Evolutionary conservation across 2,797 vertebrate genomes (phyloP), one percentile per base, ranked within the genome.

Genomic region (Eremophila alpestris): DNA sequence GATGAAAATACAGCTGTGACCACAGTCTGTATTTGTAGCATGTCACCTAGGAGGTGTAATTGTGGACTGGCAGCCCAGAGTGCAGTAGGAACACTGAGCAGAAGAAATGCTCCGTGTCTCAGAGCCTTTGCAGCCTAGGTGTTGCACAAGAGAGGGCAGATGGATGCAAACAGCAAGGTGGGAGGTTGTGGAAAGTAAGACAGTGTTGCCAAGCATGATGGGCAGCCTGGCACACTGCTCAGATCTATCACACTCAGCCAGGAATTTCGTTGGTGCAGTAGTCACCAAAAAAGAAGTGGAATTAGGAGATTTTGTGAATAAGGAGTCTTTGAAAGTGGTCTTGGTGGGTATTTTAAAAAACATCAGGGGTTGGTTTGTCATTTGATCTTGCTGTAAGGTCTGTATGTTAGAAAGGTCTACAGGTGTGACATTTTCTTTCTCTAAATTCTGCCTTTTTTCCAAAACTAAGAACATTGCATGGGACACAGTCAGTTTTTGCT

Each of bases 31-130:
- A 56, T 95, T 96, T 96, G 88, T 94, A 56, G 84, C 67, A 2
- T 46, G 83, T 95, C 96, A 95, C 94, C 90, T 90, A 94, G 88
- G 92, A 91, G 83, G 93, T 90, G 27, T 69, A 94, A 84, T 86
- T 95, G 69, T 73, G 88, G 80, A 91, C 64, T 95, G 94, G 90
- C 94, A 95, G 65, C 54, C 54, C 34, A 45, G 27, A 3, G 7
- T 62, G 36, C 58, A 76, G 51, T 45, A 75, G 84, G 78, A 93
- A 78, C 34, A 90, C 6, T 2, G 10, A 43, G 41, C 46, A 81
- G 69, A 58, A 70, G 75, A 93, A 94, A 40, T 26, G 36, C 43
- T 83, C 49, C 0, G 0, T 87, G 89, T 78, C 69, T 87, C 51
- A 13, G 87, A 60, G 52, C 6, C 1, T 75, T 94, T 91, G 58